These are phyloP conservation scores for Brachyhypopomus occidentalis DNA, from an alignment of 2,113 vertebrate species.

Conservation along the genomic window DNA sequence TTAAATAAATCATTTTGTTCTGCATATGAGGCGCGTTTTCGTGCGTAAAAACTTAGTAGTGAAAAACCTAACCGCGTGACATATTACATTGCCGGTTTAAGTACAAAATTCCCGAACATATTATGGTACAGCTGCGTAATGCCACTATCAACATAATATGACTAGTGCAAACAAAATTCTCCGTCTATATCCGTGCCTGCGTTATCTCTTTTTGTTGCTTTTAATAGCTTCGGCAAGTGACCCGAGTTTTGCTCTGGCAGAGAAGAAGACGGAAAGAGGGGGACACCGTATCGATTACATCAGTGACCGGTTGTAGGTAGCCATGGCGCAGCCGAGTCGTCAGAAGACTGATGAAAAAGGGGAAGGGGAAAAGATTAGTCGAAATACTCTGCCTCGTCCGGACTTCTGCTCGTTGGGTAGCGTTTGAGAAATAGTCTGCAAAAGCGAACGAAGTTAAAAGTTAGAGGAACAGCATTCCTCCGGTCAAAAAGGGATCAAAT, in stretches of 20 bases:
- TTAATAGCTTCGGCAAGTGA: neutral
- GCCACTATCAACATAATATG: neutral
- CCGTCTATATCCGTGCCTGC: too few relatives aligned
- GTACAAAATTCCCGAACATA: neutral
- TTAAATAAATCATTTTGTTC: neutral
- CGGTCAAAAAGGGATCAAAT: slow-evolving; percentile 26
- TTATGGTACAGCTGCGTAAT: slow-evolving; percentile 11
- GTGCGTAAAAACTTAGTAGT: neutral
- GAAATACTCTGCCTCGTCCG: too few relatives aligned
- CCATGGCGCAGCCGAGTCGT: slow-evolving; percentile 40
- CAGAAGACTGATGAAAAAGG: slow-evolving; percentile 26
- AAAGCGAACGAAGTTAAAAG: slow-evolving; percentile 23
- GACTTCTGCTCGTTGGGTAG: slow-evolving; percentile 21
- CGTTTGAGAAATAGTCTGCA: too few relatives aligned
- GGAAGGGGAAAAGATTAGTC: too few relatives aligned
- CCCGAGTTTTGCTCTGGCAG: slow-evolving; percentile 18
- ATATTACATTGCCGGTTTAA: neutral
- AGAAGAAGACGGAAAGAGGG: slow-evolving; percentile 21
- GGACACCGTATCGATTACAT: slow-evolving; percentile 27
- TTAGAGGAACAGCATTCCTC: slow-evolving; percentile 40
- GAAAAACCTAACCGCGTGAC: too few relatives aligned
- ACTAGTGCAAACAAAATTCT: neutral
- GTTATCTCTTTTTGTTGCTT: neutral
- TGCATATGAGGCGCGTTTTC: too few relatives aligned
- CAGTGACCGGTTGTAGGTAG: slow-evolving; percentile 33